Percentiles rank a stretch among this genome's conserved stretches.
These are phyloP conservation scores for Leptodactylus fuscus DNA, from an alignment of 2,113 vertebrate species.

Conservation along the genomic window DNA sequence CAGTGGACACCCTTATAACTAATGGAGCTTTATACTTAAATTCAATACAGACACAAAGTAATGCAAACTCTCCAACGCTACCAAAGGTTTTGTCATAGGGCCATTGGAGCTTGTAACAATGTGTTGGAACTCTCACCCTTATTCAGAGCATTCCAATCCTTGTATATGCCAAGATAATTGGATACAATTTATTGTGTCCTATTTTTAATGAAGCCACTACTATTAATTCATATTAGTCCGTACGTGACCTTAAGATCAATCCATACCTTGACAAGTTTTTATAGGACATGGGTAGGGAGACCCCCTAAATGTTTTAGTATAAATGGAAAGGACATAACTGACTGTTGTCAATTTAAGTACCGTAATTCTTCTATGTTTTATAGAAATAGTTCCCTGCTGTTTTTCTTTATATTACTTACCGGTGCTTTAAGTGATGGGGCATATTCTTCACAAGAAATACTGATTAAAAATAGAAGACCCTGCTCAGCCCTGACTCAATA, in stretches of 20 bases:
- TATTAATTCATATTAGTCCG: too few relatives aligned
- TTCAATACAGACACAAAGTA: too few relatives aligned
- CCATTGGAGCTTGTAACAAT: too few relatives aligned
- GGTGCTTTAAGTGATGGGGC: background rate
- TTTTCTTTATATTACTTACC: background rate
- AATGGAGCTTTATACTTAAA: too few relatives aligned
- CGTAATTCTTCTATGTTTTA: background rate
- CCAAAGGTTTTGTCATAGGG: too few relatives aligned
- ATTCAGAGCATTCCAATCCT: too few relatives aligned
- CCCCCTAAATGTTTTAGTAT: background rate
- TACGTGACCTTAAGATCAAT: background rate
- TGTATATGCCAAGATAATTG: too few relatives aligned
- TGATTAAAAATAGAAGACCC: constrained; percentile 27
- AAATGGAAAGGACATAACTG: background rate
- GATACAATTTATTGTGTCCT: too few relatives aligned
- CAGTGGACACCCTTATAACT: too few relatives aligned
- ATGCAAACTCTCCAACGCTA: too few relatives aligned
- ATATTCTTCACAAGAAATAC: background rate
- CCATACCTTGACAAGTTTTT: background rate
- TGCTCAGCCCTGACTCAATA: constrained; percentile 1
- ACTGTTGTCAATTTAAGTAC: background rate
- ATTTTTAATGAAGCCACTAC: too few relatives aligned
- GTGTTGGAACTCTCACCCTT: too few relatives aligned
- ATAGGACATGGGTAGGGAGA: background rate
- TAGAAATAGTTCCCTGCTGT: background rate